phyloP scores from a whole-genome alignment of 2,797 vertebrate species.

The Acipenser ruthenus region DNA sequence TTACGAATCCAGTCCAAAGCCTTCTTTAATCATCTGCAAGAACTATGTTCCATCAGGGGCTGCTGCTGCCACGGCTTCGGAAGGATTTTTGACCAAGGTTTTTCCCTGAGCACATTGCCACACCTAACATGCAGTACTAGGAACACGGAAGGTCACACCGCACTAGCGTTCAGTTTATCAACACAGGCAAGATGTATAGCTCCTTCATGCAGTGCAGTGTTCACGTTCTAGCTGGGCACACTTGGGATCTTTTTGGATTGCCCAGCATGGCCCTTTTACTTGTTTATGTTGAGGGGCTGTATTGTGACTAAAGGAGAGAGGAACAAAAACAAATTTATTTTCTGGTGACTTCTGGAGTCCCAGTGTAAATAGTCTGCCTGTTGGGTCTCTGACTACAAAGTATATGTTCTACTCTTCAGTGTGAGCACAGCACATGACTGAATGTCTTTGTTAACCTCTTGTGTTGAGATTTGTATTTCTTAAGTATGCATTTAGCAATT shows the following conservation, averaged over 20 bases:
- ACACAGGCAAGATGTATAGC: background rate
- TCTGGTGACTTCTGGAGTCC: too few species aligned
- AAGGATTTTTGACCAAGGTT: slow-evolving; percentile 99
- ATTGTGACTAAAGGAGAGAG: too few species aligned
- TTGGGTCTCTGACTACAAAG: too few species aligned
- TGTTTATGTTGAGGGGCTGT: too few species aligned
- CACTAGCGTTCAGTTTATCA: slow-evolving; percentile 46
- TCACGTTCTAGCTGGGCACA: slow-evolving; percentile 31
- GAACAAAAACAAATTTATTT: too few species aligned
- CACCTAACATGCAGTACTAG: slow-evolving; percentile 80
- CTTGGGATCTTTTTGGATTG: too few species aligned
- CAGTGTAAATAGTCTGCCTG: background rate
- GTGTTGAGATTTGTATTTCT: slow-evolving; percentile 33
- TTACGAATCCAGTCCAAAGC: slow-evolving; percentile 72
- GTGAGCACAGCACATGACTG: slow-evolving; percentile 61
- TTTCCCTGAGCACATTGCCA: slow-evolving; percentile 93
- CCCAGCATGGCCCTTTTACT: too few species aligned
- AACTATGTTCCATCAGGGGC: slow-evolving; percentile 74
- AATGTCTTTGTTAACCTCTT: slow-evolving; percentile 68
- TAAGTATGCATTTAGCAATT: background rate
- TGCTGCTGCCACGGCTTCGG: slow-evolving; percentile 80
- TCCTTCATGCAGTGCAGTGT: slow-evolving; percentile 56
- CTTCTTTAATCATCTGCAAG: slow-evolving; percentile 60
- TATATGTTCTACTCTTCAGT: slow-evolving; percentile 31
- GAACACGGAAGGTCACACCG: slow-evolving; percentile 72